These are phyloP conservation scores for Channa maculata DNA, from an alignment of 2,113 vertebrate genomes.

Conservation along the genomic window DNA sequence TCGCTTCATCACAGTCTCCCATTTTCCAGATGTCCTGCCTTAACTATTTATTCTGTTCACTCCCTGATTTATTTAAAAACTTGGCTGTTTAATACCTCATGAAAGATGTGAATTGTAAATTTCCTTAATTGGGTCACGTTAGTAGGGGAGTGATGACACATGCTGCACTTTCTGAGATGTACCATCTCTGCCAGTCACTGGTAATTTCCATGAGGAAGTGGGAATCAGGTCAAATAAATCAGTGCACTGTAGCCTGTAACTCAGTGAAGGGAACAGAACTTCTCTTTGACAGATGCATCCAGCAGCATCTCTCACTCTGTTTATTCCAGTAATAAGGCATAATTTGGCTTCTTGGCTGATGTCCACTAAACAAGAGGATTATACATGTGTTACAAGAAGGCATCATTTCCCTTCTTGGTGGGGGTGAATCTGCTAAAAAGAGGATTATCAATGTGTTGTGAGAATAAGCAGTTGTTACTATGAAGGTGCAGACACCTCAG, in stretches of 20 bases:
- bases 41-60: neutral
- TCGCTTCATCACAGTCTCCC: no score
- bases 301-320: constrained; percentile 11
- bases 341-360: constrained; percentile 3
- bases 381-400: neutral
- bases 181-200: constrained; percentile 5
- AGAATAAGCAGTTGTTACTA: neutral
- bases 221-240: constrained; percentile 11
- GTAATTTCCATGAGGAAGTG: constrained; percentile 32
- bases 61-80: neutral
- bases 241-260: constrained; percentile 13
- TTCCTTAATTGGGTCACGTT: constrained; percentile 5
- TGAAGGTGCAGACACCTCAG: neutral
- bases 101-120: constrained; percentile 7
- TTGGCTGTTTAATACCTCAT: neutral
- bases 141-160: constrained; percentile 7
- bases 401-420: constrained; percentile 2
- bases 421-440: no score
- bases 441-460: no score
- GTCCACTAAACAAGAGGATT: neutral
- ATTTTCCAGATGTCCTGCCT: neutral
- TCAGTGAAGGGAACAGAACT: neutral
- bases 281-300: constrained; percentile 8
- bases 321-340: constrained; percentile 6
- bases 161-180: no score